phyloP scores from a whole-genome alignment of 2,888 invertebrate genomes.

The Dryomyza anilis region DNA sequence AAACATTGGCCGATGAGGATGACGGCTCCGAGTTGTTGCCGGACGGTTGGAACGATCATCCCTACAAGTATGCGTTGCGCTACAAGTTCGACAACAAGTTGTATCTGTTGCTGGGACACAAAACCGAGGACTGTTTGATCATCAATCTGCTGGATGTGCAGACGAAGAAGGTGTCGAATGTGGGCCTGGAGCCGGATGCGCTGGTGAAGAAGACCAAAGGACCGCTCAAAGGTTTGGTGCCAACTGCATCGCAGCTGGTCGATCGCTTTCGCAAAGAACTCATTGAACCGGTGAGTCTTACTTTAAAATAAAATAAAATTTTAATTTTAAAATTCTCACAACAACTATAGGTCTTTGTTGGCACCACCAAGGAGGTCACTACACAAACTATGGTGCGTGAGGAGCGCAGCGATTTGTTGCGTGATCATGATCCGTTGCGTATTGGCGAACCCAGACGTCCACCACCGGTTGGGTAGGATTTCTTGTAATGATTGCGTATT shows the following conservation, averaged over 20 bases:
- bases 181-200: slow-evolving; percentile 66
- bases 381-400: slow-evolving; percentile 50
- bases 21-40: slow-evolving; percentile 74
- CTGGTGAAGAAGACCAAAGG: slow-evolving; percentile 66
- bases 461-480: slow-evolving; percentile 43
- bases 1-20: slow-evolving; percentile 67
- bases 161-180: slow-evolving; percentile 66
- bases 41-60: slow-evolving; percentile 73
- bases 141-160: slow-evolving; percentile 67
- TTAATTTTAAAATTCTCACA: slow-evolving; percentile 8
- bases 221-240: slow-evolving; percentile 68
- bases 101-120: slow-evolving; percentile 69
- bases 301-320: not conserved
- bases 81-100: slow-evolving; percentile 73
- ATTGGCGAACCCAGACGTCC: slow-evolving; percentile 47
- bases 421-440: slow-evolving; percentile 45
- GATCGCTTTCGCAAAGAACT: slow-evolving; percentile 70
- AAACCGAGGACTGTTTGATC: slow-evolving; percentile 68
- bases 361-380: slow-evolving; percentile 50
- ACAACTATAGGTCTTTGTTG: slow-evolving; percentile 51
- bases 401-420: slow-evolving; percentile 16
- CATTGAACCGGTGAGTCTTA: slow-evolving; percentile 66
- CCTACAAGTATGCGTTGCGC: slow-evolving; percentile 71
- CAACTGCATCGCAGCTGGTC: slow-evolving; percentile 68
- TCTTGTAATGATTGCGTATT: no score